A percentile compares a stretch with the other conserved stretches of the same genome.
These are phyloP conservation scores for Drosophila anomalata DNA, from an alignment of 2,888 invertebrate species.

Conservation along the genomic window DNA sequence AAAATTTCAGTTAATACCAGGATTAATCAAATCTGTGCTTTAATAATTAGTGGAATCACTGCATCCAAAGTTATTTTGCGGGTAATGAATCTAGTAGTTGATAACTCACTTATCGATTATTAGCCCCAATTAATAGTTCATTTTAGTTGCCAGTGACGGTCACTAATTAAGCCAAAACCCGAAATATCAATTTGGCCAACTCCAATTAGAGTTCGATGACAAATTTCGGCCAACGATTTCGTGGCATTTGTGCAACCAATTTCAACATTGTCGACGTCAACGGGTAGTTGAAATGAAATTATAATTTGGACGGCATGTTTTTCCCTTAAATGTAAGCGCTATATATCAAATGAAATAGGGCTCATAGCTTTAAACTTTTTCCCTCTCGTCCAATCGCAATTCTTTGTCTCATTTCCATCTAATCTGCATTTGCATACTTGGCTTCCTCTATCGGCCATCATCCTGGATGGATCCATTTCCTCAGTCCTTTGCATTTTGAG, in stretches of 20 bases:
- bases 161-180: conserved; percentile 39
- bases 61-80: conserved; percentile 1
- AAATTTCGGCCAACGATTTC: conserved; percentile 5
- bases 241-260: neutral
- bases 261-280: neutral
- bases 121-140: conserved; percentile 42
- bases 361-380: conserved; percentile 10
- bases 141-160: conserved; percentile 30
- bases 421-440: conserved; percentile 73
- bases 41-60: neutral
- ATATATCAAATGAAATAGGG: neutral
- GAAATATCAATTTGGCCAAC: conserved; percentile 27
- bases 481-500: conserved; percentile 1
- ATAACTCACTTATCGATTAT: conserved; percentile 45
- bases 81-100: conserved; percentile 35
- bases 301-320: neutral
- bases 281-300: neutral
- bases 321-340: neutral
- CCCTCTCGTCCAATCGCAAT: conserved; percentile 28
- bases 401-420: conserved; percentile 62
- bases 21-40: neutral
- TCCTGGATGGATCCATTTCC: conserved; percentile 21
- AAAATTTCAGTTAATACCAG: neutral
- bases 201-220: conserved; percentile 6
- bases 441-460: conserved; percentile 41